Base-by-base conservation (phyloP, 2,113 vertebrate genomes). In the Eolophus roseicapilla region DNA sequence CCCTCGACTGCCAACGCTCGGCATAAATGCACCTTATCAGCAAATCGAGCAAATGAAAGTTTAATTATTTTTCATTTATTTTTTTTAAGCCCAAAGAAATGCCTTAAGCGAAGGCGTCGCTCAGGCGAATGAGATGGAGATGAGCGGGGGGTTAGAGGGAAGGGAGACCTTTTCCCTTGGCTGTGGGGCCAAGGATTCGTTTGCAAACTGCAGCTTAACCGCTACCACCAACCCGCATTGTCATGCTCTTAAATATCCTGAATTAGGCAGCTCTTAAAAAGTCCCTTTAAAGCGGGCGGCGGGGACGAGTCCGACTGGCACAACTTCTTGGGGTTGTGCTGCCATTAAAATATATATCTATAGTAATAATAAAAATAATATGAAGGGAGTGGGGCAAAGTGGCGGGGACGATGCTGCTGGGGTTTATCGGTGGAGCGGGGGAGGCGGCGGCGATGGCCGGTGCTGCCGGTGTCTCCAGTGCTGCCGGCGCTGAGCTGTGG, bases 191-290 rank as follows among this genome's bases (percentile, higher is more conserved):
- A 39, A 2, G 81, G 68, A 63, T 85, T 90, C 93, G 96, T 95
- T 94, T 88, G 94, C 82, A 91, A 78, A 90, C 88, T 78, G 82
- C 92, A 19, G 91, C 43, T 95, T 74, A 74, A 93, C 47, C 55
- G 75, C 94, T 87, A 25, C 57, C 91, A 75, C 21, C 70, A 16
- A 68, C 52, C 92, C 35, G 87, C 92, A 75, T 88, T 85, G 94
- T 88, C 80, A 55, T 39, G 90, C 84, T 78, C 73, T 76, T 77
- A 68, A 89, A 86, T 17, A 82, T 84, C 86, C 92, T 37, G 90
- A 73, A 77, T 76, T 76, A 74, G 43, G 81, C 82, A 62, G 85
- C 55, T 75, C 86, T 74, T 70, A 50, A 90, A 92, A 92, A 88
- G 78, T 74, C 79, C 88, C 63, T 94, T 90, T 44, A 79, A 88